Base-by-base conservation (phyloP, 2,797 vertebrate species). In the Tapirus indicus region DNA sequence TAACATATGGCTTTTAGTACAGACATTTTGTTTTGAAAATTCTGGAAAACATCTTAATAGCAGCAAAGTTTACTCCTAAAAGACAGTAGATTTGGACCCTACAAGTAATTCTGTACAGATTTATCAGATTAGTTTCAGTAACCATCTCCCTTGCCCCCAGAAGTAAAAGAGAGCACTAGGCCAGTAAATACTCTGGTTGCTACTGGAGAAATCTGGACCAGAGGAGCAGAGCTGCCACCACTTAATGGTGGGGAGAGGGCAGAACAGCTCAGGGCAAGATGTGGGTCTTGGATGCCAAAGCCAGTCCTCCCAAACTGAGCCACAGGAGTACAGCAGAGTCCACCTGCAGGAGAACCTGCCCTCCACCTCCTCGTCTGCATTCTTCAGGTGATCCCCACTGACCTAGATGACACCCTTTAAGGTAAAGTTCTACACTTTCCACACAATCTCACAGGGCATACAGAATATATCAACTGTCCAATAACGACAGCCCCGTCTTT, bases 101-200 rank as follows among this genome's bases (percentile, higher is more conserved):
- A 97, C 98, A 97, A 98, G 98, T 91, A 98, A 98, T 82, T 98
- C 97, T 89, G 90, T 98, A 95, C 97, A 98, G 96, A 98, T 98
- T 62, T 98, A 98, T 94, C 96, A 97, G 44, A 96, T 98, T 96
- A 98, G 91, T 97, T 98, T 98, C 96, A 98, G 88, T 7, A 98
- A 98, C 23, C 97, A 98, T 94, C 98, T 98, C 91, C 90, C 94
- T 0, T 71, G 77, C 97, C 98, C 95, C 98, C 97, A 0, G 98
- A 98, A 98, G 97, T 95, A 99, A 99, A 99, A 98, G 99, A 98
- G 0, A 99, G 99, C 83, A 98, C 1, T 97, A 97, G 14, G 97
- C 97, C 16, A 98, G 97, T 86, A 98, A 98, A 75, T 98, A 98
- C 60, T 98, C 97, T 23, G 97, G 75, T 96, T 98, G 69, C 95